phyloP scores from a whole-genome alignment of 2,113 vertebrate species.

The Hippocampus comes region DNA sequence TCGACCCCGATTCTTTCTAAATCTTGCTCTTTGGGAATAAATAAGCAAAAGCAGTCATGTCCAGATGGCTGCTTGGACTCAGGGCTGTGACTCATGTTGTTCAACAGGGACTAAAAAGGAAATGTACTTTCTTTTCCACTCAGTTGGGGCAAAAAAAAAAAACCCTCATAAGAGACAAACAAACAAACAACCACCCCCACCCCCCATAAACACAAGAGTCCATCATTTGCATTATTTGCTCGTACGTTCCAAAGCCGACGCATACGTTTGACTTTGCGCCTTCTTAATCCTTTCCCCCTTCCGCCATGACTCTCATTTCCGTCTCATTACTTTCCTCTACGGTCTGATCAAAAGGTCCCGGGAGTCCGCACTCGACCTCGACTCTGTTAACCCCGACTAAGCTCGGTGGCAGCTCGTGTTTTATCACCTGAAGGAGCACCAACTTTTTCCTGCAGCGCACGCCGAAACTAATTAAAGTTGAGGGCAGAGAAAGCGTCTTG shows the following conservation, averaged over 20 bases:
- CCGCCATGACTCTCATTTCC: constrained; percentile 15
- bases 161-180: background rate
- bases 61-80: constrained; percentile 58
- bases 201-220: background rate
- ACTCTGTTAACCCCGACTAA: constrained; percentile 59
- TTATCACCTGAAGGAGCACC: constrained; percentile 62
- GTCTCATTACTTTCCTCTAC: constrained; percentile 19
- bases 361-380: constrained; percentile 49
- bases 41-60: constrained; percentile 40
- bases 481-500: constrained; percentile 39
- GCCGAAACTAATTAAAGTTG: constrained; percentile 72
- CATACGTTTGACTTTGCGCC: background rate
- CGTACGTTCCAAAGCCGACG: background rate
- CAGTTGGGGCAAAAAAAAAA: background rate
- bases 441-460: constrained; percentile 52
- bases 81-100: constrained; percentile 52
- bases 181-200: no score
- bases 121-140: constrained; percentile 3
- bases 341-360: constrained; percentile 41
- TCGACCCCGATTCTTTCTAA: constrained; percentile 61
- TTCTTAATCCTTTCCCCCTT: background rate
- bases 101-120: constrained; percentile 37
- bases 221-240: no score
- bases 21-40: constrained; percentile 57
- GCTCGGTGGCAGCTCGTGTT: constrained; percentile 59